These are phyloP conservation scores for Sebastes steindachneri DNA, from an alignment of 2,797 vertebrate species.

Conservation along the genomic window DNA sequence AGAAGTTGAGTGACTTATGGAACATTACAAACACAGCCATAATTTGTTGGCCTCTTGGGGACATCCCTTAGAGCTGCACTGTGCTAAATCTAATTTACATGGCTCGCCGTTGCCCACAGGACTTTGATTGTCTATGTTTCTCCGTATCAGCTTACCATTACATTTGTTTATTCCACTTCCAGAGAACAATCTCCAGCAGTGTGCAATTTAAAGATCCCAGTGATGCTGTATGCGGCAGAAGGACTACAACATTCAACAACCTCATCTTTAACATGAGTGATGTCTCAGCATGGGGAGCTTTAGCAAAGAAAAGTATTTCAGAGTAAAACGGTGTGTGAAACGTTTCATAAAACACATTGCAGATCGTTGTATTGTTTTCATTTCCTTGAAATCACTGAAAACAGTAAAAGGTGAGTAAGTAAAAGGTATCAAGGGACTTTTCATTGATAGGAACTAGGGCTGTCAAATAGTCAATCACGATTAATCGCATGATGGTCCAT, in stretches of 20 bases:
- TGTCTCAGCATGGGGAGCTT: not conserved
- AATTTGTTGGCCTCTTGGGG: conserved; percentile 4
- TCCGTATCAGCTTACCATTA: conserved; percentile 33
- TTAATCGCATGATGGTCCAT: no score
- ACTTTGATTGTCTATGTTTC: conserved; percentile 19
- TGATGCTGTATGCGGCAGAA: conserved; percentile 2
- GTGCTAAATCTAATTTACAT: conserved; percentile 43
- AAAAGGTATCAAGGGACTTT: not conserved
- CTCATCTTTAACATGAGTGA: not conserved
- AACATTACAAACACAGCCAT: conserved; percentile 35
- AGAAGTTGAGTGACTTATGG: conserved; percentile 46
- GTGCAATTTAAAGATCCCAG: conserved; percentile 10
- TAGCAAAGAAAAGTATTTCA: not conserved
- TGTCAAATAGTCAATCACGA: no score
- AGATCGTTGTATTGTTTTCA: not conserved
- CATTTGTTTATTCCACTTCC: conserved; percentile 31
- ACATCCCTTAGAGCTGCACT: not conserved
- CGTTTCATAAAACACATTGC: not conserved
- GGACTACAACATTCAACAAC: not conserved
- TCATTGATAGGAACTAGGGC: not conserved
- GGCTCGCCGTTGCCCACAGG: conserved; percentile 4
- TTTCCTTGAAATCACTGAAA: not conserved
- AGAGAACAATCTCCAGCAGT: not conserved
- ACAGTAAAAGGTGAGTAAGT: not conserved
- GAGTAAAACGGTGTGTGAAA: not conserved